Base-by-base conservation (phyloP, 2,888 invertebrate genomes). In the Ormyrus rosae region DNA sequence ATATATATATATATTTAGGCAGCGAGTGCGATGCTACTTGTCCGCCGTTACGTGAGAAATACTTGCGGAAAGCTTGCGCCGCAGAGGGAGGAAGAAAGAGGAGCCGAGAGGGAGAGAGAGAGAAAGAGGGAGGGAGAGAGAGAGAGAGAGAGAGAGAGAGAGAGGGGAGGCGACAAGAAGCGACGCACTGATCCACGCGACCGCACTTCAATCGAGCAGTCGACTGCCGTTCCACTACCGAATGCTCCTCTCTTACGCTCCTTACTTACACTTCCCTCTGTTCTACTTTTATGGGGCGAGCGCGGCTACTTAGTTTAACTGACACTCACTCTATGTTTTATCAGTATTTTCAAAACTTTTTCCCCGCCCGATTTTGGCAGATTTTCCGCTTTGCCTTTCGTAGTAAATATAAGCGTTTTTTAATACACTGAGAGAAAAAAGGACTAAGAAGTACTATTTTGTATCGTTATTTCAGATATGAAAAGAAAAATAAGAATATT, bases 11-110 rank as follows among this genome's bases (percentile, higher is more conserved):
- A 55, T 50, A 65, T n/a, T 10, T 19, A 48, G 65, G 1, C 19
- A 9, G 50, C 11, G 34, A 55, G 48, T 19, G 58, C 67, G 64
- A 48, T 46, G 50, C 34, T 55, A 45, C 61, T 71, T 61, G 56
- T 67, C 60, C 55, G 55, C 53, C 73, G 50, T 69, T 68, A 63
- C 73, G 78, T 68, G 78, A 73, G 78, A 78, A 78, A 80, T 73
- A 65, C 70, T 73, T 60, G 46, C 46, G 11, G 48, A n/a, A n/a
- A 11, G 51, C 34, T 10, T 11, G 48, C 9, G 6, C 46, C 7
- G 11, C 2, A 56, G 3, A 34, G 19, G n/a, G 7, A 50, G 19
- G 5, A 19, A 51, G 64, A n/a, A 61, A 60, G 68, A 53, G 34
- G 34, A 34, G 34, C 34, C 34, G 34, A 34, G 68, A 58, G 58